These are phyloP conservation scores for Lagorchestes hirsutus DNA, from an alignment of 2,797 vertebrate genomes.

Conservation along the genomic window DNA sequence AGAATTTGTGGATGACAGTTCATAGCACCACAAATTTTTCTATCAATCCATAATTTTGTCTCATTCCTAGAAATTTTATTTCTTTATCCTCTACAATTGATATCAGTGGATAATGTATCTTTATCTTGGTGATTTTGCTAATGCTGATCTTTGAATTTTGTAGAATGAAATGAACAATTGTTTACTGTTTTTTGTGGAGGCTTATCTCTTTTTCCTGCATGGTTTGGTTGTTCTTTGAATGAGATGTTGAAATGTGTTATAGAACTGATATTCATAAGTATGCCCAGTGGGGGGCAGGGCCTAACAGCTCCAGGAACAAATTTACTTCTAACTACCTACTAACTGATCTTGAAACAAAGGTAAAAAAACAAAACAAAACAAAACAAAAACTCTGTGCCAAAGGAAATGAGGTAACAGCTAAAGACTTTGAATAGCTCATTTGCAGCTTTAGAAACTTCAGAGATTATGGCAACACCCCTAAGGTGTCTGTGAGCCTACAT, in stretches of 20 bases:
- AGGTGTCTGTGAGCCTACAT: neutral
- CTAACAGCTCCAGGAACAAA: neutral
- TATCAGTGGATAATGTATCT: neutral
- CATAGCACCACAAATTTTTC: neutral
- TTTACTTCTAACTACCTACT: neutral
- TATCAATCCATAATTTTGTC: neutral
- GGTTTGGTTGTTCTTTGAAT: neutral
- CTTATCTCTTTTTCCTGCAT: neutral
- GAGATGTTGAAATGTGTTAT: conserved; percentile 8
- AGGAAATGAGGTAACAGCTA: neutral
- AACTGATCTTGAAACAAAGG: neutral
- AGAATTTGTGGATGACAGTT: neutral
- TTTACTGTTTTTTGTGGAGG: neutral
- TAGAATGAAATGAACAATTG: neutral
- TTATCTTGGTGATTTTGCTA: neutral
- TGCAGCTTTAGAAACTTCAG: conserved; percentile 9
- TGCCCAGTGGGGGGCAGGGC: neutral
- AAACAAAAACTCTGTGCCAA: neutral
- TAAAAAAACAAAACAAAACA: neutral
- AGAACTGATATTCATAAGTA: neutral
- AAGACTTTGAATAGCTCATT: neutral
- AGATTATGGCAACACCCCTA: neutral
- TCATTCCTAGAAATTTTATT: neutral
- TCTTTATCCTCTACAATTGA: neutral
- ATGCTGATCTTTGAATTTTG: neutral